These are phyloP conservation scores for Pangasius sanitwongsei DNA, from an alignment of 2,797 vertebrate species.

Conservation along the genomic window DNA sequence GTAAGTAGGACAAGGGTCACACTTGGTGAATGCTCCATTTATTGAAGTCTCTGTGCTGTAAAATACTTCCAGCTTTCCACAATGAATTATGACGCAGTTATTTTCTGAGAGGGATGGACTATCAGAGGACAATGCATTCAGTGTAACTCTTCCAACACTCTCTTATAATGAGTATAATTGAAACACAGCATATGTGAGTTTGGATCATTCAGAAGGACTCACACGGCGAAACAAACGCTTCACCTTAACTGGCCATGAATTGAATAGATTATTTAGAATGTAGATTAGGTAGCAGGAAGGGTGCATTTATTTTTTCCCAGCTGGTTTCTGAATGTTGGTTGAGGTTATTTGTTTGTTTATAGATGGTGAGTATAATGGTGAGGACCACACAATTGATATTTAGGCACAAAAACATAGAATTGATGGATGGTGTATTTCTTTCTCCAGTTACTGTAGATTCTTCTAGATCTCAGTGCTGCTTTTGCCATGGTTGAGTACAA, in stretches of 20 bases:
- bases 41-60: background rate
- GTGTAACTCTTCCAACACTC: background rate
- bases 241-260: background rate
- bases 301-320: background rate
- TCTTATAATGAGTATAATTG: background rate
- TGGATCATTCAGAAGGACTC: background rate
- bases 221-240: background rate
- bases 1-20: slow-evolving; percentile 17
- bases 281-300: background rate
- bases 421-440: background rate
- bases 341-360: background rate
- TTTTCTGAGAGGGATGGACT: background rate
- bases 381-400: background rate
- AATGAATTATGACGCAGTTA: background rate
- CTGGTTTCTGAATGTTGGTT: no score
- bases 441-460: background rate
- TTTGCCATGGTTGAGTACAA: background rate
- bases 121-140: background rate
- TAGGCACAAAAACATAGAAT: background rate
- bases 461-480: background rate
- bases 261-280: background rate
- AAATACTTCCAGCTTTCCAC: slow-evolving; percentile 4
- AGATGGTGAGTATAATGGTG: background rate
- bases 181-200: background rate
- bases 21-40: slow-evolving; percentile 9